Percentiles rank a stretch among this genome's conserved stretches.
Conservation (phyloP, 1,140 invertebrate genomes). For the Achroia grisella region DNA sequence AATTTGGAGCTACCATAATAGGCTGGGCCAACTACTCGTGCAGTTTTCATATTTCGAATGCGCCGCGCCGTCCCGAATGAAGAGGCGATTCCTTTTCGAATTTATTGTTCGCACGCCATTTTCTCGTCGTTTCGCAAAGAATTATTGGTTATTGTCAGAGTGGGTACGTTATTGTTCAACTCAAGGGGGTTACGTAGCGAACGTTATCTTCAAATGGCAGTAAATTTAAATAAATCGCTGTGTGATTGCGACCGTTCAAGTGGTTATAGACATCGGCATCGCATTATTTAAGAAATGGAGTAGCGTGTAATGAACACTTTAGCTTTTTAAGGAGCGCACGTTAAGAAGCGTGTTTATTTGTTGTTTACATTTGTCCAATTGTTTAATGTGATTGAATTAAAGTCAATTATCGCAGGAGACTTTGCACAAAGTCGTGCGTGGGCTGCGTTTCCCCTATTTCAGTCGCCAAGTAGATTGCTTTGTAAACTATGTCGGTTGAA, state of each 20-base stretch:
- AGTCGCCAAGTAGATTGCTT: no score
- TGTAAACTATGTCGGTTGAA: no score
- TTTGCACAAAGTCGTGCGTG: no score
- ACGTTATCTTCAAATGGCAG: slow-evolving; percentile 22
- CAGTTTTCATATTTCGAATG: neutral
- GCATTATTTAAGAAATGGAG: no score
- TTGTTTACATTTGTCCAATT: no score
- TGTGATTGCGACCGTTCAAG: slow-evolving; percentile 22
- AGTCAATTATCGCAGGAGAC: no score
- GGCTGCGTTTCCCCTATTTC: no score
- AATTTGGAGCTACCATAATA: slow-evolving; percentile 21
- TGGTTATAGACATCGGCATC: slow-evolving; percentile 8
- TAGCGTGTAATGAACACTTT: no score
- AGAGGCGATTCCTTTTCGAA: slow-evolving; percentile 14
- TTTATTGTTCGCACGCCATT: slow-evolving; percentile 24
- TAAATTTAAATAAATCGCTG: slow-evolving; percentile 27
- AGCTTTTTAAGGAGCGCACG: no score
- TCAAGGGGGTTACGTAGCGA: slow-evolving; percentile 10
- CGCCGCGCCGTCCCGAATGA: neutral
- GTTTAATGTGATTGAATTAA: no score
- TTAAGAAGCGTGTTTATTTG: no score
- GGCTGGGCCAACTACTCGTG: slow-evolving; percentile 3
- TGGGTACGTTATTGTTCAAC: slow-evolving; percentile 19
- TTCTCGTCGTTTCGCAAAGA: slow-evolving; percentile 20
- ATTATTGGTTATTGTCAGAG: slow-evolving; percentile 26